Conservation (phyloP, 2,113 vertebrate genomes). For the Eublepharis macularius region DNA sequence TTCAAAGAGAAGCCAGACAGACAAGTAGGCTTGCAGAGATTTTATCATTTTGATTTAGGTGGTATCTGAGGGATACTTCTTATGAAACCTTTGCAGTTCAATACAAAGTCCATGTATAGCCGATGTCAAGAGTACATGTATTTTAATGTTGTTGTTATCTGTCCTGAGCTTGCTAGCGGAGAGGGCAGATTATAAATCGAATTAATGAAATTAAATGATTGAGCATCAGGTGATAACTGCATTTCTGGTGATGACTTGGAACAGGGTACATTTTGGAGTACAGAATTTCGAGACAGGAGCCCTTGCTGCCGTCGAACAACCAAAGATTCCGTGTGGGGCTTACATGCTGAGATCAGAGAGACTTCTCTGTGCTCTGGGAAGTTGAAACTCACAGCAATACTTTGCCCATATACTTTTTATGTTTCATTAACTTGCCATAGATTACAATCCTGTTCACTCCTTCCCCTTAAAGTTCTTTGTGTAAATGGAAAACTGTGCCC, state of each 20-base stretch:
- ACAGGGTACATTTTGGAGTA: constrained; percentile 5
- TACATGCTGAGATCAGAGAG: background rate
- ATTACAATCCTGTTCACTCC: background rate
- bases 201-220: too few species aligned
- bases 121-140: background rate
- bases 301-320: constrained; percentile 30
- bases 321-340: background rate
- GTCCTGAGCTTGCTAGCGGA: too few species aligned
- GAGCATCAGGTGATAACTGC: background rate
- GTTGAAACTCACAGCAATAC: background rate
- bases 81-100: background rate
- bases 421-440: constrained; percentile 17
- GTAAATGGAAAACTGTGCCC: background rate
- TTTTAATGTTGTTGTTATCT: too few species aligned
- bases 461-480: background rate
- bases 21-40: background rate
- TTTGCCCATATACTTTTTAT: background rate
- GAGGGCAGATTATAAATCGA: too few species aligned
- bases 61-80: background rate
- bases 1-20: background rate
- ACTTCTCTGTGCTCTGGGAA: background rate
- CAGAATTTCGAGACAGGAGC: background rate
- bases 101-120: too few species aligned
- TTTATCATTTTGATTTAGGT: background rate
- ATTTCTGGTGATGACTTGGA: background rate